phyloP scores from a whole-genome alignment of 2,113 vertebrate species.

The Gambusia affinis region DNA sequence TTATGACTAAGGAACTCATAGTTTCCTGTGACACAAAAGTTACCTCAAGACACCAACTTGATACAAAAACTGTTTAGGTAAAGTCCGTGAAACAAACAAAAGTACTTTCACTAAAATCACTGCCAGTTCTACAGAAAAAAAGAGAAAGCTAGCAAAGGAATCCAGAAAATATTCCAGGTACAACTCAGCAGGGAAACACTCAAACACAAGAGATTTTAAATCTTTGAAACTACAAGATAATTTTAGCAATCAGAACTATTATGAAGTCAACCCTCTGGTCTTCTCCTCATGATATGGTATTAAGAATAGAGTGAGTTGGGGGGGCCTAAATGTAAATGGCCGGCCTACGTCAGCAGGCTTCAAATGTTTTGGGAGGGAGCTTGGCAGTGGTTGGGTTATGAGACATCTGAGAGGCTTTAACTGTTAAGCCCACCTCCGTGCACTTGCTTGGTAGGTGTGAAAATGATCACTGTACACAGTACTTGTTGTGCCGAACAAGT shows the following conservation, averaged over 20 bases:
- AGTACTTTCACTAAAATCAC: slow-evolving; percentile 40
- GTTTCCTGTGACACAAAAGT: slow-evolving; percentile 37
- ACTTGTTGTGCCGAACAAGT: slow-evolving; percentile 21
- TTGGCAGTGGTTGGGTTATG: slow-evolving; percentile 74
- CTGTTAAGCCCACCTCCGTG: slow-evolving; percentile 69
- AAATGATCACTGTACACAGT: slow-evolving; percentile 62
- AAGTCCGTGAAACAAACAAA: slow-evolving; percentile 50
- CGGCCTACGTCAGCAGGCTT: slow-evolving; percentile 76
- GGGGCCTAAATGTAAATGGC: slow-evolving; percentile 78
- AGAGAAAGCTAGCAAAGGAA: slow-evolving; percentile 15
- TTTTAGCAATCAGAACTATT: slow-evolving; percentile 5
- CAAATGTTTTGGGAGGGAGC: slow-evolving; percentile 69
- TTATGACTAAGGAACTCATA: slow-evolving; percentile 77
- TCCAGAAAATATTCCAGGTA: slow-evolving; percentile 7
- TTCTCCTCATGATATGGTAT: slow-evolving; percentile 62
- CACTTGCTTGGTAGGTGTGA: slow-evolving; percentile 73
- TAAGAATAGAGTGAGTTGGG: slow-evolving; percentile 69
- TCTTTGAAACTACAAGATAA: slow-evolving; percentile 11
- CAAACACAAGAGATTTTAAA: not conserved
- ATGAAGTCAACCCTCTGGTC: slow-evolving; percentile 36
- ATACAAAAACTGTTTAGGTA: slow-evolving; percentile 31
- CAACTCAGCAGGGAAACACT: not conserved
- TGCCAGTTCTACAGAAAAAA: slow-evolving; percentile 63
- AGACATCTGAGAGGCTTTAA: slow-evolving; percentile 81
- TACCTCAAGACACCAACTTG: slow-evolving; percentile 54